Evolutionary conservation across 2,888 invertebrate genomes (phyloP).

Genomic region (Rhorus exstirpatorius): DNA sequence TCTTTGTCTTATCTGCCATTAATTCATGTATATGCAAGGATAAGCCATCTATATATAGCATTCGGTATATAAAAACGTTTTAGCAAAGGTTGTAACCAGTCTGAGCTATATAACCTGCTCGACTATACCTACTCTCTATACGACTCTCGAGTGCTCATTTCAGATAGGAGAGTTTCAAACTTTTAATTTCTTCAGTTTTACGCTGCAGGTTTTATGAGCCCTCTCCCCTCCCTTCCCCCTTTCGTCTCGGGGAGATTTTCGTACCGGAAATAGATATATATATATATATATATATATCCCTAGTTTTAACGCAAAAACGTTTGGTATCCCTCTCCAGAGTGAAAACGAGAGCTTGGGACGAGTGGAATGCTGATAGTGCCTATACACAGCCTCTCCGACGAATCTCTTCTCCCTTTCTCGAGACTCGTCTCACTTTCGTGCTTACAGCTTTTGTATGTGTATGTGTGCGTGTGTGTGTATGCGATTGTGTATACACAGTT

Average conservation of each 20-base stretch:
- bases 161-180: constrained; percentile 79
- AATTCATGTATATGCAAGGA: no score
- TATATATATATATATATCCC: background rate
- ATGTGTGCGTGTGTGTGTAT: background rate
- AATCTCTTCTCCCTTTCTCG: constrained; percentile 35
- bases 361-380: constrained; percentile 56
- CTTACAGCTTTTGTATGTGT: background rate
- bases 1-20: no score
- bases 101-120: constrained; percentile 30
- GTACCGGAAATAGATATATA: constrained; percentile 31
- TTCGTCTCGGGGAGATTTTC: constrained; percentile 36
- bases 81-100: constrained; percentile 52
- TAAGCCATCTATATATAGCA: no score
- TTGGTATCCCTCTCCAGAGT: constrained; percentile 30
- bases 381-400: constrained; percentile 41
- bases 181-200: constrained; percentile 82
- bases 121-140: constrained; percentile 61
- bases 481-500: no score
- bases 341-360: constrained; percentile 22
- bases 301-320: constrained; percentile 49
- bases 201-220: constrained; percentile 78
- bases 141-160: constrained; percentile 78
- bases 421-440: constrained; percentile 33
- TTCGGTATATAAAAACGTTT: constrained; percentile 19
- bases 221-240: constrained; percentile 7